Evolutionary conservation across 2,113 vertebrate genomes (phyloP).

Genomic region (Pristiophorus japonicus): DNA sequence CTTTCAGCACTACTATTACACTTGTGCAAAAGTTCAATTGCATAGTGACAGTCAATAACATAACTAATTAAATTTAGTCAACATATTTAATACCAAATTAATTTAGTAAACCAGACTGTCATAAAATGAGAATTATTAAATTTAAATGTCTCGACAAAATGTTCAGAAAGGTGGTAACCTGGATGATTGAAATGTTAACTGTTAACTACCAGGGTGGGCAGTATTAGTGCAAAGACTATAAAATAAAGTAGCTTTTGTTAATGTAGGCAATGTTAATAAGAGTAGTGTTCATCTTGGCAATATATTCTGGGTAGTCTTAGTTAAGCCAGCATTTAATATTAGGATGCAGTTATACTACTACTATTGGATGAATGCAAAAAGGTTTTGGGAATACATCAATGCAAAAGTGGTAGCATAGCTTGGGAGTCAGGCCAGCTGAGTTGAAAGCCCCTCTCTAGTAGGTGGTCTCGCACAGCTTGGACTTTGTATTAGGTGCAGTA

Average conservation of each 20-base stretch:
- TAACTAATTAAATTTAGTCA: not conserved
- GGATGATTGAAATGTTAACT: not conserved
- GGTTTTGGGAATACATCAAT: not conserved
- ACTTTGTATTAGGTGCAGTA: not conserved
- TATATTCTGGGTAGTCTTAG: not conserved
- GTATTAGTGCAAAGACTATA: no score
- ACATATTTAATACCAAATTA: not conserved
- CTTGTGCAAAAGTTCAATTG: not conserved
- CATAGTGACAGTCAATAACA: not conserved
- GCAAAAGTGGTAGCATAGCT: not conserved
- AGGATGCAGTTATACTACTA: not conserved
- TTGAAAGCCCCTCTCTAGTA: not conserved
- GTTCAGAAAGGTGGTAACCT: not conserved
- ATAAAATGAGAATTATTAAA: not conserved
- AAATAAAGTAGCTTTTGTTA: not conserved
- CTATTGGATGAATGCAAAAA: not conserved
- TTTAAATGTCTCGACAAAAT: not conserved
- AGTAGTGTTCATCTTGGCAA: not conserved
- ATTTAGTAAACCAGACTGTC: not conserved
- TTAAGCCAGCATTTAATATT: not conserved
- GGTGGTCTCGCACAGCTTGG: not conserved
- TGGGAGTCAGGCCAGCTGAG: not conserved
- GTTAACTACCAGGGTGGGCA: not conserved
- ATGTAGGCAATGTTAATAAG: not conserved
- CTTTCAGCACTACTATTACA: not conserved